These are phyloP conservation scores for Chaetodon trifasciatus DNA, from an alignment of 2,797 vertebrate species.

Conservation along the genomic window DNA sequence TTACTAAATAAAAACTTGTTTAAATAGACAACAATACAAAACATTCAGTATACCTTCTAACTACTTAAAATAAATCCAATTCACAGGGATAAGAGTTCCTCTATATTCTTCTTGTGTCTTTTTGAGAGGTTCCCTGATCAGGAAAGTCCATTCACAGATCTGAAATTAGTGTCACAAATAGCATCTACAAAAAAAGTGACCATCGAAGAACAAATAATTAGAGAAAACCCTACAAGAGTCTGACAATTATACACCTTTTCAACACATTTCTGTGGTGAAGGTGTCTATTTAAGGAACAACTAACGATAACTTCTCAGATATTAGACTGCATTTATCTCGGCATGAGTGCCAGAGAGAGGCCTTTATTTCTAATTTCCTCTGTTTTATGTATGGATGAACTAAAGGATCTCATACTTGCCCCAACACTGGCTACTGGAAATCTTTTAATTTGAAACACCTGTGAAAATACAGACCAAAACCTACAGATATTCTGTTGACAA, in stretches of 20 bases:
- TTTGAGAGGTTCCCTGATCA: not conserved
- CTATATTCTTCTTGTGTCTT: not conserved
- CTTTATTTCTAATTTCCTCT: not conserved
- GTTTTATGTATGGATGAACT: not conserved
- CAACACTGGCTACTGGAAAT: too few relatives aligned
- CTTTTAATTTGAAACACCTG: not conserved
- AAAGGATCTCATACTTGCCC: too few relatives aligned
- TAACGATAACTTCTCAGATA: not conserved
- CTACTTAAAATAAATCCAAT: constrained; percentile 2
- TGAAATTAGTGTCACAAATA: not conserved
- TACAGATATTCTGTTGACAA: not conserved
- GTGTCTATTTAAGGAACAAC: not conserved
- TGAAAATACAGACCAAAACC: not conserved
- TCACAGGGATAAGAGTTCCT: constrained; percentile 2
- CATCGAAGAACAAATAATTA: not conserved
- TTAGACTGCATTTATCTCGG: not conserved
- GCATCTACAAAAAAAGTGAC: not conserved
- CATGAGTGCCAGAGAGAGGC: too few relatives aligned
- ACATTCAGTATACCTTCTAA: not conserved
- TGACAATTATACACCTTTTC: not conserved
- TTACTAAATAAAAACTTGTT: constrained; percentile 30
- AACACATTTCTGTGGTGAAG: not conserved
- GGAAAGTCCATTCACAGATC: not conserved
- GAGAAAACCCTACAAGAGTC: not conserved
- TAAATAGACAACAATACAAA: constrained; percentile 60